phyloP scores from a whole-genome alignment of 2,888 invertebrate genomes.

The Augiades crinisus region DNA sequence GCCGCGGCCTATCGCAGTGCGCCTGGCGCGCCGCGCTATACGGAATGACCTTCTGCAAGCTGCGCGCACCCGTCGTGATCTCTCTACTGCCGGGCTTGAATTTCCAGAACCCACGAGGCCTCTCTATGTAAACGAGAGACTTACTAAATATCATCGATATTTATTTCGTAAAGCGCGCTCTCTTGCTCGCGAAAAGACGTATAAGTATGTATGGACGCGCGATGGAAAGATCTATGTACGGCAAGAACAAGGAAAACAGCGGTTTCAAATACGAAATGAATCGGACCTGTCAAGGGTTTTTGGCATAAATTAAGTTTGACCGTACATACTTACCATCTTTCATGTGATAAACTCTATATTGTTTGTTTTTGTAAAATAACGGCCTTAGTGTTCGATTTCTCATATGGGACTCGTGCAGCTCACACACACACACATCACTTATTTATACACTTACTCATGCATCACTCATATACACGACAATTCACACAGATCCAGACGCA shows the following conservation, averaged over 20 bases:
- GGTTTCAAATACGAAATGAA: background rate
- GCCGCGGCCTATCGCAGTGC: background rate
- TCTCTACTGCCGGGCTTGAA: background rate
- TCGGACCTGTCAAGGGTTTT: background rate
- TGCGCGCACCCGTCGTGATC: background rate
- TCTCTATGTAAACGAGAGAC: background rate
- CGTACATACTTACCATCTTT: no score
- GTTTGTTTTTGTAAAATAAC: no score
- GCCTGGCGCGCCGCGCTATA: background rate
- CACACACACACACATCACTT: no score
- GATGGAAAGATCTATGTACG: background rate
- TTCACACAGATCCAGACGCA: no score
- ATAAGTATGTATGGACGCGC: background rate
- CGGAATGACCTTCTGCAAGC: background rate
- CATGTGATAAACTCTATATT: no score
- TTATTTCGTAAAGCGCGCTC: background rate
- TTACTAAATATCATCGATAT: background rate
- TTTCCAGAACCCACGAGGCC: background rate
- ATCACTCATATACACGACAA: no score
- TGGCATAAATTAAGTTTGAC: no score
- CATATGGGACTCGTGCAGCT: no score
- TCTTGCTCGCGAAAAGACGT: background rate
- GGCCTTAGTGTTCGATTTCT: no score
- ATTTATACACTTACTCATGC: no score
- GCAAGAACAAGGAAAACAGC: background rate